Base-by-base conservation (phyloP, 2,888 invertebrate species). In the Loripinus fragilis region DNA sequence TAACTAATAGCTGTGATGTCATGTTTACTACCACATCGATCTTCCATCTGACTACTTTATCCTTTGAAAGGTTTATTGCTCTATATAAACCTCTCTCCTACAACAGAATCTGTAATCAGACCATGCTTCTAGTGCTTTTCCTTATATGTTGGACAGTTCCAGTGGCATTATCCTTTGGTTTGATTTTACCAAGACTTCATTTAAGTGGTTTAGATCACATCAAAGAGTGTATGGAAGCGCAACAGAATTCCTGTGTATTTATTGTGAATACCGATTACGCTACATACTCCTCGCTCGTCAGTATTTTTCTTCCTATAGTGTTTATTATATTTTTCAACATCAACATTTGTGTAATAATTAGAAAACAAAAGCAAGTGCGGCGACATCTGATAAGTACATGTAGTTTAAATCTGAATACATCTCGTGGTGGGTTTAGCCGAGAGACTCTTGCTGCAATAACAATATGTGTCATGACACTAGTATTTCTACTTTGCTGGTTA, bases 1-100 rank as follows among this genome's bases (percentile, higher is more conserved):
- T 60, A 60, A 33, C 60, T 3, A 60, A 60, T 33, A 60, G 60
- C 33, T 60, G 60, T 33, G 60, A 60, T 20, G 60, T 60, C 12
- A 60, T 60, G 60, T 60, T 60, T 33, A 60, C 60, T 2, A 60
- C 60, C 2, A 7, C 23, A 10, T 60, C 60, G 1, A 60, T 60
- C 17, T 60, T 60, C 20, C 60, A 60, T 17, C 60, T 60, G 3
- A 33, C 33, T 17, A 60, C 60, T 17, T 33, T 60, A 2, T 25
- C 60, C 2, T 60, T 60, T 17, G 60, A 60, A 60, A 60, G 60
- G 33, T 60, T 33, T 60, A 20, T 60, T 15, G 60, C 60, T 1
- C 30, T 60, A 3, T 15, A 20, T 8, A 33, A 33, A 12, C 60
- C 60, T 2, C 33, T 60, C 3, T 17, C 60, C 30, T 60, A 60